Evolutionary conservation across 1,140 invertebrate genomes (phyloP), one percentile per base, ranked within the genome.

Genomic region (Hypsibius dujardini): DNA sequence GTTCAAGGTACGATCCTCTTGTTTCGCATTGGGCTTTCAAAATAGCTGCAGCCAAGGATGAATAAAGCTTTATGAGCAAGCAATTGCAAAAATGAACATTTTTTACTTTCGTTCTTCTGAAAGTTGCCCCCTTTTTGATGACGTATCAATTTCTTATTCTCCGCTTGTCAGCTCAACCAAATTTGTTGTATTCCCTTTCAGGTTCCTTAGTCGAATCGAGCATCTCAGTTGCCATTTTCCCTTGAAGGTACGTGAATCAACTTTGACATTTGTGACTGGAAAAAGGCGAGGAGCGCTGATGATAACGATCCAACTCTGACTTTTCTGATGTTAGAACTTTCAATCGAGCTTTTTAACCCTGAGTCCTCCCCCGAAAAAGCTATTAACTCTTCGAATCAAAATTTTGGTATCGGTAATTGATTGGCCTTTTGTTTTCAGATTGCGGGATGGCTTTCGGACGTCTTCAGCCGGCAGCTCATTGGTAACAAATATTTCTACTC

Each of bases 61-160:
- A 7, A 56, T 56, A 7, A 56, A 56, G n/a, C n/a, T 56, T 56
- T 56, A 7, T 56, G 28, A 28, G 28, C 28, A 28, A 28, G 28
- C 28, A 28, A 28, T n/a, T 56, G n/a, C 7, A 56, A 12, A 56
- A 12, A 12, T 56, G 7, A n/a, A 56, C 50, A 56, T 56, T 56
- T 56, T 56, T 56, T n/a, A 56, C 50, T 56, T 56, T 56, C 50
- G 50, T 56, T 56, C 50, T 56, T 56, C 50, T 56, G 50, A 56
- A 12, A 56, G 7, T 56, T 7, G 50, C n/a, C 7, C 50, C 7
- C 7, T 56, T 7, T 12, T n/a, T 56, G 28, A 28, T 56, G 50
- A 56, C 50, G 50, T n/a, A 56, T 56, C n/a, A n/a, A 56, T 56
- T 56, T n/a, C n/a, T n/a, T 56, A 7, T 56, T 56, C 50, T 7